phyloP scores from a whole-genome alignment of 2,888 invertebrate genomes.

The Desoria tigrina region DNA sequence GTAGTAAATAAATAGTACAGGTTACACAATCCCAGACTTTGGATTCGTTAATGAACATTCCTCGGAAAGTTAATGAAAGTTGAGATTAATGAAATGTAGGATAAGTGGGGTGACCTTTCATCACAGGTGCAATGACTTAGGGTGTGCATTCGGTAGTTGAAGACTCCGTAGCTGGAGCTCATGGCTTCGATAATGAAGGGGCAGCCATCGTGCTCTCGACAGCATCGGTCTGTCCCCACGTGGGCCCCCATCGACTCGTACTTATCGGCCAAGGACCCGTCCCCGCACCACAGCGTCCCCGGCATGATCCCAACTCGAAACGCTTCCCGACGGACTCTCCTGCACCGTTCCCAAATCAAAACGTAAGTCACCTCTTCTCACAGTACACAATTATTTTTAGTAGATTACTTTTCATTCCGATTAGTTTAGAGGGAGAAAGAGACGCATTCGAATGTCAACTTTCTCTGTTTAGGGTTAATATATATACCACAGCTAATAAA shows the following conservation, averaged over 20 bases:
- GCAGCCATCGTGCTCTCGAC: constrained; percentile 70
- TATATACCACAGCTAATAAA: too few relatives aligned
- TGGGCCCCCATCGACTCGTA: constrained; percentile 67
- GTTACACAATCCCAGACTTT: too few relatives aligned
- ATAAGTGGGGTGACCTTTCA: constrained; percentile 64
- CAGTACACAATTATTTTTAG: too few relatives aligned
- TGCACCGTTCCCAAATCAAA: constrained; percentile 16
- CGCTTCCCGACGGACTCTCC: constrained; percentile 48
- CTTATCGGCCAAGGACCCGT: constrained; percentile 62
- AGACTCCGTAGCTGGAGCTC: constrained; percentile 64
- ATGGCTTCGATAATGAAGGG: constrained; percentile 66
- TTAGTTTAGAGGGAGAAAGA: too few relatives aligned
- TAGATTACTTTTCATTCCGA: too few relatives aligned
- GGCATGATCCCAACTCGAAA: constrained; percentile 57
- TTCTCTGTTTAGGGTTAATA: too few relatives aligned
- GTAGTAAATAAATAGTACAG: too few relatives aligned
- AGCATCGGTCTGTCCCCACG: constrained; percentile 68
- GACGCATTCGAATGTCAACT: too few relatives aligned
- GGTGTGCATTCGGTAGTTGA: constrained; percentile 72
- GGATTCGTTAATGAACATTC: too few relatives aligned
- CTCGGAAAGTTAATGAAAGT: not conserved
- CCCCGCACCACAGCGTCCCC: constrained; percentile 76
- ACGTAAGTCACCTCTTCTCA: too few relatives aligned
- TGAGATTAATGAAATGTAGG: not conserved
- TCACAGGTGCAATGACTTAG: constrained; percentile 77